Evolutionary conservation across 2,797 vertebrate species (phyloP).

Genomic region (Urophycis tenuis): DNA sequence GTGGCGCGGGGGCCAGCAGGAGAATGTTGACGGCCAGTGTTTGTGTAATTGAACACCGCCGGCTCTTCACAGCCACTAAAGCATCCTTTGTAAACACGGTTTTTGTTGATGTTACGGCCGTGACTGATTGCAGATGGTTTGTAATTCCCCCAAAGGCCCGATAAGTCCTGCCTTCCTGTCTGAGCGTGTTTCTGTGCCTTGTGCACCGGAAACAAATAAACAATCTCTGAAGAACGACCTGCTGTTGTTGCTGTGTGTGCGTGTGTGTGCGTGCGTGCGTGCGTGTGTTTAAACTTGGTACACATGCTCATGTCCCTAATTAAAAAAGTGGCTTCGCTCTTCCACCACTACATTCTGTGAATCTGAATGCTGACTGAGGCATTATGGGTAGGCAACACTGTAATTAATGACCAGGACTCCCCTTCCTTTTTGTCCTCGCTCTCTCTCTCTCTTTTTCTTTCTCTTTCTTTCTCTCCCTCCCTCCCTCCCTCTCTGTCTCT

Average conservation of each 20-base stretch:
- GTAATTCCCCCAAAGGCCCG: slow-evolving; percentile 25
- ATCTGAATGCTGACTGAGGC: slow-evolving; percentile 43
- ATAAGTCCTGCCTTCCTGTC: slow-evolving; percentile 19
- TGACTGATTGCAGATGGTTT: slow-evolving; percentile 38
- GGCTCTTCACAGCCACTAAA: slow-evolving; percentile 28
- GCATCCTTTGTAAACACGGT: slow-evolving; percentile 38
- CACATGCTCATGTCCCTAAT: slow-evolving; percentile 48
- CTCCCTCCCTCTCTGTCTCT: slow-evolving; percentile 1
- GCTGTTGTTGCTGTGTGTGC: slow-evolving; percentile 8
- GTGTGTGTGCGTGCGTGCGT: slow-evolving; percentile 22
- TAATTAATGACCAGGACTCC: slow-evolving; percentile 50
- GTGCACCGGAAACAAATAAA: background rate
- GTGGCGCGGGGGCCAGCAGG: slow-evolving; percentile 4
- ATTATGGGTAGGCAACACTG: slow-evolving; percentile 42
- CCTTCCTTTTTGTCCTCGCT: slow-evolving; percentile 1
- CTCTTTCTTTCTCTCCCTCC: no score
- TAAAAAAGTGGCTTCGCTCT: slow-evolving; percentile 48
- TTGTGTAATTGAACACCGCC: slow-evolving; percentile 29
- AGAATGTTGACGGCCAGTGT: slow-evolving; percentile 22
- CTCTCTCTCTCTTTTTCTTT: no score
- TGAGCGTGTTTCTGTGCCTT: slow-evolving; percentile 4
- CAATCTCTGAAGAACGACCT: background rate
- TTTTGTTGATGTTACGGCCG: slow-evolving; percentile 38
- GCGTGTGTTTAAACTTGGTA: slow-evolving; percentile 17
- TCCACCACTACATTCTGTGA: slow-evolving; percentile 38